Evolutionary conservation across 2,888 invertebrate species (phyloP).

Genomic region (Ceratothoa steindachneri): DNA sequence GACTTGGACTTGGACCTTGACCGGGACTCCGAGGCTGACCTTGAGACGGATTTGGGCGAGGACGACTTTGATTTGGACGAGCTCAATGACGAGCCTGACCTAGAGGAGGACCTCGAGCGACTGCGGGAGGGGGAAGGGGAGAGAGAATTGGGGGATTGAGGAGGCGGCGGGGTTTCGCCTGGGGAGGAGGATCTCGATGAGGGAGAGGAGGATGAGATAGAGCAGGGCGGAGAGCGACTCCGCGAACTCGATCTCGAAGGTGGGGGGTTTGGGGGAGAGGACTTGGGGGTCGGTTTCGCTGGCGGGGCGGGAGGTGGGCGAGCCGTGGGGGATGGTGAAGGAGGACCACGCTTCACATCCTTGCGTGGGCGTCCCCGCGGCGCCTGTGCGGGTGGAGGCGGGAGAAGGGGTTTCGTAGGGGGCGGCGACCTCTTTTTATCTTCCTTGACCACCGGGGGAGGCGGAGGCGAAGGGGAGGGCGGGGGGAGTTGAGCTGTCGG

Average conservation of each 20-base stretch:
- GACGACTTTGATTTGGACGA: constrained; percentile 14
- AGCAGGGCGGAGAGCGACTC: neutral
- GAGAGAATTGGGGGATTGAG: neutral
- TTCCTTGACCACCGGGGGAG: too few species aligned
- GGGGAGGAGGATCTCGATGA: neutral
- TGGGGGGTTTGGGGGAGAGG: too few species aligned
- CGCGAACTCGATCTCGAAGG: neutral
- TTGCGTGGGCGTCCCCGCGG: neutral
- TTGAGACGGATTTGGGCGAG: constrained; percentile 24
- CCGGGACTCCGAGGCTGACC: constrained; percentile 25
- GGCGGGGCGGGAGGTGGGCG: neutral
- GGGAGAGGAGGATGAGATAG: neutral
- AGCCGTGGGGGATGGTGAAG: neutral
- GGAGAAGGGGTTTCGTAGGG: neutral
- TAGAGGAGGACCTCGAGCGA: neutral
- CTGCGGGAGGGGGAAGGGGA: neutral
- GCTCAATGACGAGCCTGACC: neutral
- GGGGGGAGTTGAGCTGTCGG: neutral
- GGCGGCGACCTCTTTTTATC: too few species aligned
- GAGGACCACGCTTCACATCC: neutral
- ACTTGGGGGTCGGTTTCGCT: neutral
- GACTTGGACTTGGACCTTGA: neutral
- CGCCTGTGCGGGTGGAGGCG: neutral
- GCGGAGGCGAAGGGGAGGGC: neutral
- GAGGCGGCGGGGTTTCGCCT: neutral